Evolutionary conservation across 2,888 invertebrate species (phyloP), one percentile per base, ranked within the genome.

Genomic region (Lasioglossum marginatum): DNA sequence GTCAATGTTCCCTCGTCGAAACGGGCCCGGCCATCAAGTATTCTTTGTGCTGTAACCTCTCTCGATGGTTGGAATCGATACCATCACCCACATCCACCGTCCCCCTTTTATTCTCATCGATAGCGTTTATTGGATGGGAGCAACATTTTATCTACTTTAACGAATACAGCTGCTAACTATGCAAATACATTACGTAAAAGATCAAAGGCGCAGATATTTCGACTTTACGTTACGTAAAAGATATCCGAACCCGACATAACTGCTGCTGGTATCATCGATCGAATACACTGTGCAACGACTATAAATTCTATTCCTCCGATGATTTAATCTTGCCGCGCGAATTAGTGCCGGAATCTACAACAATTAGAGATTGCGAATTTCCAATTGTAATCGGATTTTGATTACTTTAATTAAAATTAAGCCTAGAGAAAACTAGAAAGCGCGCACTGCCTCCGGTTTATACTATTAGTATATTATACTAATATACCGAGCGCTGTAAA

Each of bases 331-430:
- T 19, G 10, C 66, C 3, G 19, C 34, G 31, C 8, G 19, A 34
- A 66, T 66, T 66, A 66, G 23, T 34, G 23, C 31, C 66, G 66
- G 31, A 16, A 63, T 63, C 63, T 63, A 31, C 31, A 63, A 63
- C 31, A 63, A 63, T 63, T 63, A 63, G 66, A 34, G 34, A 66
- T 19, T 8, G 19, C 19, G 10, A 66, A 66, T 66, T 31, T 66
- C 66, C 19, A 66, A 66, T 66, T 66, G 23, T 34, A 34, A 34
- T 66, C 23, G 34, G 66, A 19, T 19, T 66, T 66, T 66, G 66
- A 66, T 66, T 66, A 66, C 66, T 66, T 66, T 66, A 66, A 66
- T 66, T 66, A 31, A 63, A n/a, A n/a, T n/a, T n/a, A n/a, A n/a
- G n/a, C n/a, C n/a, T n/a, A n/a, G n/a, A n/a, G n/a, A n/a, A n/a